These are phyloP conservation scores for Boloria selene DNA, from an alignment of 2,888 invertebrate genomes.

Conservation along the genomic window DNA sequence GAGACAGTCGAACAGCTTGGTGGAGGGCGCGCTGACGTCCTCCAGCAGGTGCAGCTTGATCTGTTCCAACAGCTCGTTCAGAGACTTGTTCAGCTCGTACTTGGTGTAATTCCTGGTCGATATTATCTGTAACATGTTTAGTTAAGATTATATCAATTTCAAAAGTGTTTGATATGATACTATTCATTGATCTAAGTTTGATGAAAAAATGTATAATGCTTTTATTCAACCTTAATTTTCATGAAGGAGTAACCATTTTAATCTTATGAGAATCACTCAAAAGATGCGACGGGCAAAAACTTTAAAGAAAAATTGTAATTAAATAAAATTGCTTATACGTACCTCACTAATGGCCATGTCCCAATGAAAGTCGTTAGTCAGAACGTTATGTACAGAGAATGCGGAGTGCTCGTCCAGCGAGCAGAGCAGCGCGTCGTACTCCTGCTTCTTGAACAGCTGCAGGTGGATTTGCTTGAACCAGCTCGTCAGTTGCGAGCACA, in stretches of 20 bases:
- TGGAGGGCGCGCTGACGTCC: constrained; percentile 54
- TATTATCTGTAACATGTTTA: constrained; percentile 55
- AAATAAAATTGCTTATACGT: constrained; percentile 9
- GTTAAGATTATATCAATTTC: neutral
- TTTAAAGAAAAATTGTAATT: too few relatives aligned
- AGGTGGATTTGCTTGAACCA: constrained; percentile 81
- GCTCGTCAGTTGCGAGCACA: constrained; percentile 75
- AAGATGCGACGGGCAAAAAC: too few relatives aligned
- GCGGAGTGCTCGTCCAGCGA: constrained; percentile 64
- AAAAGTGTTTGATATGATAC: too few relatives aligned
- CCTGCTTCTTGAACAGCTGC: constrained; percentile 78
- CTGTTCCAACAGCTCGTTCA: constrained; percentile 66
- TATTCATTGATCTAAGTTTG: too few relatives aligned
- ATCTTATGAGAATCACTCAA: too few relatives aligned
- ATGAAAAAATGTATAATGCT: too few relatives aligned
- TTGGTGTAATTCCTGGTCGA: constrained; percentile 76
- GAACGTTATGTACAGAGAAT: constrained; percentile 60
- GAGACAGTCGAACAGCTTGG: constrained; percentile 62
- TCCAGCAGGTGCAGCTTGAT: constrained; percentile 64
- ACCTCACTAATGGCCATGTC: constrained; percentile 81
- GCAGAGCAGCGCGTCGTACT: constrained; percentile 78
- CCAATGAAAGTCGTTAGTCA: constrained; percentile 81
- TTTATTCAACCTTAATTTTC: too few relatives aligned
- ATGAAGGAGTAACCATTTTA: too few relatives aligned
- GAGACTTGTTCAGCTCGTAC: constrained; percentile 72